Evolutionary conservation across 2,797 vertebrate genomes (phyloP).

Genomic region (Aeoliscus strigatus): DNA sequence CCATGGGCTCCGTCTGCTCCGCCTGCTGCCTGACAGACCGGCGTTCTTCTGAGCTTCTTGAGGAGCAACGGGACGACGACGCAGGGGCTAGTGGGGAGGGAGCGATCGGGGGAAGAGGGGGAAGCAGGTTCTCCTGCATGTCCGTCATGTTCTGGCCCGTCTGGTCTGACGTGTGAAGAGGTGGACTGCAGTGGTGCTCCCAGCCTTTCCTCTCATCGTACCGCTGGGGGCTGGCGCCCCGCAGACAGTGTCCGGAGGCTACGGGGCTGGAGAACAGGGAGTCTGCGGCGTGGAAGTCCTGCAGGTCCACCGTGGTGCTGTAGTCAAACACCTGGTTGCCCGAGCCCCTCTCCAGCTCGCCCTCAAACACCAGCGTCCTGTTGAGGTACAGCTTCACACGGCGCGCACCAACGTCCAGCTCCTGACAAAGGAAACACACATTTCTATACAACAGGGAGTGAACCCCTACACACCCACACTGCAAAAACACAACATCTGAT

Average conservation of each 20-base stretch:
- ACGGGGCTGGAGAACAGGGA: conserved; percentile 64
- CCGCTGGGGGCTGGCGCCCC: conserved; percentile 39
- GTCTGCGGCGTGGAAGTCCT: conserved; percentile 61
- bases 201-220: conserved; percentile 24
- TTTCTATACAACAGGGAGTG: no score
- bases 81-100: conserved; percentile 24
- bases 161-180: conserved; percentile 29
- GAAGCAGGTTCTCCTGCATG: conserved; percentile 50
- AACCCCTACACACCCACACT: no score
- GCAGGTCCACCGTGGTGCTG: conserved; percentile 75
- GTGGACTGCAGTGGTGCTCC: conserved; percentile 37
- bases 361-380: conserved; percentile 84
- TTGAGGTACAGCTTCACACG: conserved; percentile 86
- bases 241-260: conserved; percentile 64
- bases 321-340: conserved; percentile 77
- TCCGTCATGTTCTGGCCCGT: conserved; percentile 47
- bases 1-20: conserved; percentile 61
- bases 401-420: conserved; percentile 82
- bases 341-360: conserved; percentile 81
- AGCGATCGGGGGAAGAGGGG: conserved; percentile 27
- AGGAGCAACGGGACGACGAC: conserved; percentile 16
- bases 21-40: conserved; percentile 60
- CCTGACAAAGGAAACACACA: conserved; percentile 63
- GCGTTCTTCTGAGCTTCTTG: conserved; percentile 52
- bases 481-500: no score